Evolutionary conservation across 2,888 invertebrate genomes (phyloP), one percentile per base, ranked within the genome.

Genomic region (Poecilobothrus nobilitatus): DNA sequence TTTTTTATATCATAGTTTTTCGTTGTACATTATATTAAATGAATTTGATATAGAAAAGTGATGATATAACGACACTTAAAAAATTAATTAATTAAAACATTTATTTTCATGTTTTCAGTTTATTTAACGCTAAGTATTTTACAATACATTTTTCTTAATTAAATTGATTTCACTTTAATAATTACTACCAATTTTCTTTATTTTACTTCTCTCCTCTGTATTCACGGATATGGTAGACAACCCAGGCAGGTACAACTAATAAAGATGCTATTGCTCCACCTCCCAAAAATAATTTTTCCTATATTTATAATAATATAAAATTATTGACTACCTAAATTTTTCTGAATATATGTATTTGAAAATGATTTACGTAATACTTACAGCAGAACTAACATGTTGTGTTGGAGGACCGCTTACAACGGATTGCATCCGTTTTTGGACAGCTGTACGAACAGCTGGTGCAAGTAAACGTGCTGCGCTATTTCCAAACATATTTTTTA

Each of bases 291-390:
- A 76, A 66, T 72, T 78, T 76, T 74, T 81, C 81, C 81, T 81
- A 71, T 15, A 76, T 76, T 21, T 27, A 9, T n/a, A 33, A 12
- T 62, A 66, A 63, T 66, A 37, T 37, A n/a, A 65, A 65, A 27
- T n/a, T n/a, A 34, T 34, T 34, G 3, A 6, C n/a, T n/a, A n/a
- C n/a, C n/a, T n/a, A 12, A 21, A 63, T 15, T 20, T 22, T 22
- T 63, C 20, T 27, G n/a, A 1, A 66, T 18, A 20, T 12, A 34
- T 8, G 5, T 34, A 7, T 34, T 44, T 33, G 22, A 63, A 63
- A 64, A 53, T 67, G 63, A n/a, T 77, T 78, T 78, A 79, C 76
- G 78, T 78, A 79, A 79, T 73, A 79, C 81, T 80, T 76, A 81
- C 81, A 67, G 78, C 79, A 44, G 73, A 74, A 18, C 81, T 76